These are phyloP conservation scores for Pan paniscus DNA, from an alignment of 2,113 vertebrate species.

Conservation along the genomic window DNA sequence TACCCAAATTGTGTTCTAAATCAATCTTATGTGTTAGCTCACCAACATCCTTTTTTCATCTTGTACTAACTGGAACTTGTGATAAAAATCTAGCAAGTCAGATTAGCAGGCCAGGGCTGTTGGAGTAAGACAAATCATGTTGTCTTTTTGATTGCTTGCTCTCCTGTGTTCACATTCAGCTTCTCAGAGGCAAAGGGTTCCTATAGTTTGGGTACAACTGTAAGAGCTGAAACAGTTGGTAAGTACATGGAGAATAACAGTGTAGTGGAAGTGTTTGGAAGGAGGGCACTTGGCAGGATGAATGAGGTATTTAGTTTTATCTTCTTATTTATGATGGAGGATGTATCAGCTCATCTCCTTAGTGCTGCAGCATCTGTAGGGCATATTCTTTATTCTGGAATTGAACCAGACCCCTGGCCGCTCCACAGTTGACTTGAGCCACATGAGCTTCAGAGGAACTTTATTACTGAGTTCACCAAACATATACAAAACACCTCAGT, in stretches of 20 bases:
- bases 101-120: neutral
- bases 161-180: neutral
- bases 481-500: neutral
- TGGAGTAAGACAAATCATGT: neutral
- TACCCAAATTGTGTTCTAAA: neutral
- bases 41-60: neutral
- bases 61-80: neutral
- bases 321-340: neutral
- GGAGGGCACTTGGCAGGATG: neutral
- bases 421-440: neutral
- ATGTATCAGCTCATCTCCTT: neutral
- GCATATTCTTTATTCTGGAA: too few species aligned
- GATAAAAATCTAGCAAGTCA: constrained; percentile 30
- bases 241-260: neutral
- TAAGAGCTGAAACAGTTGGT: neutral
- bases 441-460: neutral
- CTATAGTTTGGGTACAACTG: neutral
- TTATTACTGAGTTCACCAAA: neutral
- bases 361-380: neutral
- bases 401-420: neutral
- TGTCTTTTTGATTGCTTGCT: neutral
- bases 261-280: neutral
- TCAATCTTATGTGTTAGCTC: neutral
- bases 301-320: neutral
- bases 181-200: neutral